phyloP scores from a whole-genome alignment of 2,113 vertebrate genomes.

The Narcine bancroftii region DNA sequence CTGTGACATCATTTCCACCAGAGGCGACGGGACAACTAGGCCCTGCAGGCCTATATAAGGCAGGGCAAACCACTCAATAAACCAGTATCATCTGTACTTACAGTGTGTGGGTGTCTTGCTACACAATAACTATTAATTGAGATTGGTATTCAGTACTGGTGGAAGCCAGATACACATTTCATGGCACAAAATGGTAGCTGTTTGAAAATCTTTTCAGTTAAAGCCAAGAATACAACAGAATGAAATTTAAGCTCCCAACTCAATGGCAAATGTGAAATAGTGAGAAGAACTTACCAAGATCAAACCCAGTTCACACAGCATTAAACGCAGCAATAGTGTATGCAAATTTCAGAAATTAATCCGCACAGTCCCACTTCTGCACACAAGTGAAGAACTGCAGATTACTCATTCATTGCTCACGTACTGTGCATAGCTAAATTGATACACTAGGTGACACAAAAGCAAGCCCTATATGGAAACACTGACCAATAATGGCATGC shows the following conservation, averaged over 20 bases:
- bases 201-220: not conserved
- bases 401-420: not conserved
- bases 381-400: too few species aligned
- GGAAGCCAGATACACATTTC: not conserved
- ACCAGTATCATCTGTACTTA: too few species aligned
- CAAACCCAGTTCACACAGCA: not conserved
- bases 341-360: conserved; percentile 8
- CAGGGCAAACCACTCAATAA: too few species aligned
- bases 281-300: not conserved
- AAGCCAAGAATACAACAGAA: not conserved
- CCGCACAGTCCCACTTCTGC: not conserved
- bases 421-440: not conserved
- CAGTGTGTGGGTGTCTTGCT: too few species aligned
- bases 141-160: not conserved
- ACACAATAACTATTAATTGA: not conserved
- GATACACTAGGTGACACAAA: not conserved
- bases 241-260: not conserved
- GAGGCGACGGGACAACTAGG: too few species aligned
- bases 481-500: not conserved
- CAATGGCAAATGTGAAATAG: not conserved
- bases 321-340: not conserved
- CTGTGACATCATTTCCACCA: too few species aligned
- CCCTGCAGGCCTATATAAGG: too few species aligned
- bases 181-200: not conserved
- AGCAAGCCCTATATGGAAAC: not conserved